phyloP scores from a whole-genome alignment of 1,140 invertebrate species.

The Drosophila orena region DNA sequence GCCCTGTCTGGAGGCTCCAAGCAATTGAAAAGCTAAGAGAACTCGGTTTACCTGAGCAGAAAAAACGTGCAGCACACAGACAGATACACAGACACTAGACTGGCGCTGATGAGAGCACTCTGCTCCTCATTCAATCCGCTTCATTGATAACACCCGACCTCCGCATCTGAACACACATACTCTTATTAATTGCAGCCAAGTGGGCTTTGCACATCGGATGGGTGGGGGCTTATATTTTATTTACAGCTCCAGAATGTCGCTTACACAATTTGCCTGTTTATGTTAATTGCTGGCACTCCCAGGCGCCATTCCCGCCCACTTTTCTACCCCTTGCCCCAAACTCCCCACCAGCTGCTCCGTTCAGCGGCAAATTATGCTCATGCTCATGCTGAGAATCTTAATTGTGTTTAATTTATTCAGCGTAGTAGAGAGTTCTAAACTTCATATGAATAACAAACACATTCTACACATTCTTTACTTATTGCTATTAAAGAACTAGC shows the following conservation, averaged over 20 bases:
- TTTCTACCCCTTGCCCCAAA: not conserved
- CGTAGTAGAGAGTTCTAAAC: too few species aligned
- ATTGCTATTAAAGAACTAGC: too few species aligned
- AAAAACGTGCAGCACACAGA: slow-evolving; percentile 19
- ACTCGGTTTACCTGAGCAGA: slow-evolving; percentile 29
- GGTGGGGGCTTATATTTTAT: slow-evolving; percentile 49
- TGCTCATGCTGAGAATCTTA: not conserved
- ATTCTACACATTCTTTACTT: too few species aligned
- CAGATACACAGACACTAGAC: slow-evolving; percentile 2
- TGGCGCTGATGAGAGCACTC: slow-evolving; percentile 8
- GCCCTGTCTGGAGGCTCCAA: slow-evolving; percentile 25
- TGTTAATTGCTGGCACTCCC: slow-evolving; percentile 50
- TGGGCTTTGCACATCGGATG: slow-evolving; percentile 17
- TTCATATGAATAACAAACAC: not conserved
- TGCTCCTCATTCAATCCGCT: slow-evolving; percentile 30
- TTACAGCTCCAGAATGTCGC: slow-evolving; percentile 58
- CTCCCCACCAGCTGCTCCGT: slow-evolving; percentile 26
- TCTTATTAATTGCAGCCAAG: slow-evolving; percentile 43
- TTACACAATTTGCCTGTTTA: slow-evolving; percentile 54
- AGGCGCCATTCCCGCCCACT: not conserved
- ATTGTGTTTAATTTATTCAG: not conserved
- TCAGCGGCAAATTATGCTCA: slow-evolving; percentile 58
- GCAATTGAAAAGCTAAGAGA: slow-evolving; percentile 41
- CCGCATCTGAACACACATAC: slow-evolving; percentile 10
- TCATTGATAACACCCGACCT: slow-evolving; percentile 50